Evolutionary conservation across 2,113 vertebrate genomes (phyloP), one percentile per base, ranked within the genome.

Genomic region (Misgurnus mizolepis): DNA sequence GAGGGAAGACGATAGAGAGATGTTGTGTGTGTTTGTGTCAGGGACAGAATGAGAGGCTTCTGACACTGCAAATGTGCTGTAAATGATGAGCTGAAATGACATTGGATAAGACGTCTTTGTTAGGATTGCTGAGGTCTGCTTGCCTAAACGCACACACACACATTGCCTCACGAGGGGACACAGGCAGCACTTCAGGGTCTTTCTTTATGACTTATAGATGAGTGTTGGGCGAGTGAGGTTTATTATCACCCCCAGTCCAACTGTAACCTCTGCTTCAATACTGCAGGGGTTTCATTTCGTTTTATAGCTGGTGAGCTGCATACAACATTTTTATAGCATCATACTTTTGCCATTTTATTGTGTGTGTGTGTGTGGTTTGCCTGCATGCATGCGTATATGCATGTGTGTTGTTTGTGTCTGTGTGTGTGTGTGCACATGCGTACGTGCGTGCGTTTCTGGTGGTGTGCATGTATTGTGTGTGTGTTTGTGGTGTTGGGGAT

Each of bases 191-290:
- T 86, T 82, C 86, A 87, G 83, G 79, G 82, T 78, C 80, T 76
- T 71, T 80, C 85, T 85, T 91, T 84, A 90, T 91, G 88, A 90
- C 86, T 91, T 90, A 89, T 88, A 90, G 81, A 92, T 92, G 88
- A 90, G 87, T 74, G 27, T 22, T 66, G 62, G 78, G 75, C 60
- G 66, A 61, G 67, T 45, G 85, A 80, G 61, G 50, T 75, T 80
- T 85, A 78, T 88, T 87, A 84, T 83, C 84, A 53, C 41, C 81
- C 79, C 78, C 61, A 67, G 17, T 56, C 40, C 60, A 61, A 53
- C 80, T 67, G 18, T 77, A 84, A 65, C 75, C 77, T 22, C 61
- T 27, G 50, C 27, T 8, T 68, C 70, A 73, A 60, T 73, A 73
- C 43, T 66, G 61, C n/a, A 12, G 17, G 0, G 45, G 43, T 62